Percentiles rank a stretch among this genome's conserved stretches.
Conservation (phyloP, 2,797 vertebrate genomes). For the Lithobates sylvaticus region DNA sequence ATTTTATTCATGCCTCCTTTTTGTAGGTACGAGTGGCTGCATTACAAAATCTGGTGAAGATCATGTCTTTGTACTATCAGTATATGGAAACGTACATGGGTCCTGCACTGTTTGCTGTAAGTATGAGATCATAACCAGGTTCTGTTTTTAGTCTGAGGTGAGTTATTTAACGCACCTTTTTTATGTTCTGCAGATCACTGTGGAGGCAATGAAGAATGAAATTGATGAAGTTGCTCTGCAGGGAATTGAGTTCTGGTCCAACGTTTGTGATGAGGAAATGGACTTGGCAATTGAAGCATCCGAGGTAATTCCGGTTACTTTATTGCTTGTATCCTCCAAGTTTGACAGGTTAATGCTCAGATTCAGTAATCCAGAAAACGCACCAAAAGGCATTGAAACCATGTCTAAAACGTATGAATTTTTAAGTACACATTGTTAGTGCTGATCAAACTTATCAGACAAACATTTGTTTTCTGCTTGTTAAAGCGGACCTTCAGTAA, state of each 20-base stretch:
- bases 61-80: conserved; percentile 98
- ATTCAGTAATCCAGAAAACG: no score
- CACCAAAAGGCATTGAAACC: no score
- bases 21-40: conserved; percentile 94
- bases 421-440: no score
- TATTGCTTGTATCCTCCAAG: not conserved
- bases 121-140: conserved; percentile 65
- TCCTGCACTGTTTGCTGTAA: conserved; percentile 94
- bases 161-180: not conserved
- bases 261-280: conserved; percentile 98
- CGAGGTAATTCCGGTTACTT: conserved; percentile 80
- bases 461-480: no score
- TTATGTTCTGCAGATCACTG: conserved; percentile 85
- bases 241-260: conserved; percentile 99
- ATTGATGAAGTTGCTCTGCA: conserved; percentile 96
- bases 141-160: not conserved
- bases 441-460: no score
- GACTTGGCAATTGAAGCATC: conserved; percentile 97
- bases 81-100: conserved; percentile 99
- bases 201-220: conserved; percentile 98
- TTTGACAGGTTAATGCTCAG: no score
- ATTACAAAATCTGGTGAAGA: conserved; percentile 98
- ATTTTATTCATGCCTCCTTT: not conserved
- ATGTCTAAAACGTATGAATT: no score
- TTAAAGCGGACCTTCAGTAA: no score